Conservation (phyloP, 2,888 invertebrate genomes). For the Ceraclea dissimilis region DNA sequence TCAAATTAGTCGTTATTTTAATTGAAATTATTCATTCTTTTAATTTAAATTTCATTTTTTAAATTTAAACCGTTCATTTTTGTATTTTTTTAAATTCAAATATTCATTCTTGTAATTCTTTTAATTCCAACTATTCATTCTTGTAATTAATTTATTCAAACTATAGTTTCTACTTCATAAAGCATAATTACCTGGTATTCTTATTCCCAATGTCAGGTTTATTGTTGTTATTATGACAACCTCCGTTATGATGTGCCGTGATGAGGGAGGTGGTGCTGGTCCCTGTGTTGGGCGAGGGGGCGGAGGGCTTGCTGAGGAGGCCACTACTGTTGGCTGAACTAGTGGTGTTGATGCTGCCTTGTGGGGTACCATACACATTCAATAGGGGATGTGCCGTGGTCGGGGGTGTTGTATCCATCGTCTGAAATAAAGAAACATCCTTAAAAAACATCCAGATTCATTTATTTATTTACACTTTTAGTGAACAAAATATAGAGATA, state of each 20-base stretch:
- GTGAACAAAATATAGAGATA: no score
- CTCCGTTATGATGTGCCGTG: conserved; percentile 36
- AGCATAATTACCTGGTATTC: conserved; percentile 41
- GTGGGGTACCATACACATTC: conserved; percentile 43
- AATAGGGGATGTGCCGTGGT: conserved; percentile 46
- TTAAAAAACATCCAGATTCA: neutral
- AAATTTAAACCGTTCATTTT: no score
- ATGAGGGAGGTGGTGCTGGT: conserved; percentile 13
- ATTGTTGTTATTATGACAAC: conserved; percentile 37
- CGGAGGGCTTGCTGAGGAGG: conserved; percentile 35
- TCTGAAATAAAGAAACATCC: conserved; percentile 34
- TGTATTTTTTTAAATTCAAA: no score
- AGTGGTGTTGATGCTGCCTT: neutral
- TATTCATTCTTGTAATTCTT: no score
- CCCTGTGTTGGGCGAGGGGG: conserved; percentile 32
- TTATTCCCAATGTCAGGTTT: conserved; percentile 36
- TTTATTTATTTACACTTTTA: no score
- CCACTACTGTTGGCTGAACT: conserved; percentile 13
- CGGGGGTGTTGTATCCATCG: conserved; percentile 53
- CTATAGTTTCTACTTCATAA: no score
- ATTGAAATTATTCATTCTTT: no score
- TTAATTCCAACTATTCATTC: no score
- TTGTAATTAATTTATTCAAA: no score
- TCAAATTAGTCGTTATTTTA: no score
- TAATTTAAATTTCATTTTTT: no score